phyloP scores from a whole-genome alignment of 2,888 invertebrate species.

The Phaedon cochleariae region DNA sequence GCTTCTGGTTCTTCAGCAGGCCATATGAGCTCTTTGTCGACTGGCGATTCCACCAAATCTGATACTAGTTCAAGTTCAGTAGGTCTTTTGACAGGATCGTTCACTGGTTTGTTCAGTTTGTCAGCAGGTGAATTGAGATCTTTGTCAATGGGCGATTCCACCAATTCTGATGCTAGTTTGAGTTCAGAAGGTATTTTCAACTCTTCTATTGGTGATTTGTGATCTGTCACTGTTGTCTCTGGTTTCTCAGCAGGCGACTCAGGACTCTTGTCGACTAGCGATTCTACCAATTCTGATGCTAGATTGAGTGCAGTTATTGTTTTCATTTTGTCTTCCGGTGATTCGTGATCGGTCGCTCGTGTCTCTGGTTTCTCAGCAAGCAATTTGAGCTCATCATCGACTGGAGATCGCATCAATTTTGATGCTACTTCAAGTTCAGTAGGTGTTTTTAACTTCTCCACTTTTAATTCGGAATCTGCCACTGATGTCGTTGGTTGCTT shows the following conservation, averaged over 20 bases:
- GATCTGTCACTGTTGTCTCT: background rate
- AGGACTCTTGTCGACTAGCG: background rate
- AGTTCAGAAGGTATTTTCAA: background rate
- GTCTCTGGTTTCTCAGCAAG: background rate
- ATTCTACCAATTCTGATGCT: background rate
- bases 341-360: background rate
- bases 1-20: background rate
- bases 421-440: background rate
- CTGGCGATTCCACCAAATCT: background rate
- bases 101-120: background rate
- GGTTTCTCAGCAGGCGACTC: background rate
- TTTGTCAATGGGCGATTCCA: background rate
- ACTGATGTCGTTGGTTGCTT: background rate
- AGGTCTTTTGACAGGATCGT: background rate
- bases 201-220: background rate
- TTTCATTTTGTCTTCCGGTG: background rate
- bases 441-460: background rate
- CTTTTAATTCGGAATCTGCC: background rate
- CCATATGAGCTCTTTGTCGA: background rate
- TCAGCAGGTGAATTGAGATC: background rate
- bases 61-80: background rate
- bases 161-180: background rate
- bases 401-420: background rate
- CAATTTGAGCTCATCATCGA: background rate
- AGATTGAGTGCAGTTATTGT: background rate